Base-by-base conservation (phyloP, 2,797 vertebrate genomes). In the Crax fasciolata region DNA sequence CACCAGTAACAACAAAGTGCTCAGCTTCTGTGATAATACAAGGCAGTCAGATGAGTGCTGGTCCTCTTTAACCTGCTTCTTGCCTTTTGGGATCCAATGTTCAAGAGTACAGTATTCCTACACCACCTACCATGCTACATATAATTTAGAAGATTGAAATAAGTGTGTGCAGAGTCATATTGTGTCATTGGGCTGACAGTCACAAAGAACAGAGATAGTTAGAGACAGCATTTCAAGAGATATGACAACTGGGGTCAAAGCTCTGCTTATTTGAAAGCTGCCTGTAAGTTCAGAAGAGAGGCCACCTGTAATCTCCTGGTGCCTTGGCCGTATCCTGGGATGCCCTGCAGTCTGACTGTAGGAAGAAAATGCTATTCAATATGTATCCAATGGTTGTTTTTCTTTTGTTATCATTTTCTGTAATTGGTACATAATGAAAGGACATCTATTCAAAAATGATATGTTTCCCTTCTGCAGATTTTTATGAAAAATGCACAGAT, bases 401-500 rank as follows among this genome's bases (percentile, higher is more conserved):
- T 43, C 61, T 90, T 88, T 65, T 65, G 58, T 94, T 87, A 62
- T 14, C 0, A 0, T 30, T 11, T 72, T 77, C 62, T 77, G 19
- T 85, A 89, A 28, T n/a, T 61, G 20, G 20, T 51, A 59, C 51
- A 39, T 57, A 81, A 59, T 59, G 54, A 87, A 84, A 80, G 32
- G 21, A 48, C 49, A 39, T 41, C 11, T 66, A 19, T 81, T 82
- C 75, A 51, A 72, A 93, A 82, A 11, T 0, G 0, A 78, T 55
- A 39, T 27, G 15, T 73, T 88, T 88, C 21, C n/a, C 20, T 79
- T 91, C 27, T 1, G 1, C 27, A 90, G 66, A 13, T 78, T 95
- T 93, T 79, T 3, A 30, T 28, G 48, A 90, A 46, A 88, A 82
- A 90, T 49, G 32, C 41, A 76, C 15, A 83, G 61, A 87, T 91